Evolutionary conservation across 2,797 vertebrate species (phyloP).

Genomic region (Chrysocyon brachyurus): DNA sequence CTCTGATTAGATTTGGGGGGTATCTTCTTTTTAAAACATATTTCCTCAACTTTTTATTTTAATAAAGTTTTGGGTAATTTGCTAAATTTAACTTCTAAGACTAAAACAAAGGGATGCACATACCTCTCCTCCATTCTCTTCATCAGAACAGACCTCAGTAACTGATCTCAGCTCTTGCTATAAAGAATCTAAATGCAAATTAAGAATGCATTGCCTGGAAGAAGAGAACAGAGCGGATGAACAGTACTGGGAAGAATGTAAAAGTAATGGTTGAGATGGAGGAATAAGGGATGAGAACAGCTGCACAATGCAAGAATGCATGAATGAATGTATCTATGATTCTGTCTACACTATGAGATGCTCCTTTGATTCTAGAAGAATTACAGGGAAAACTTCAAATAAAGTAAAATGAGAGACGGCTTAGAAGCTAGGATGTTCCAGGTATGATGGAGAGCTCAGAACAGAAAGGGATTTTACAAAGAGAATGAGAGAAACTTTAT

Average conservation of each 20-base stretch:
- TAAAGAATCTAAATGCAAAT: background rate
- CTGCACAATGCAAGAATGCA: background rate
- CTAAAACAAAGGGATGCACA: background rate
- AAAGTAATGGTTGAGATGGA: background rate
- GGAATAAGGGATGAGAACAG: background rate
- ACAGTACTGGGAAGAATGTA: background rate
- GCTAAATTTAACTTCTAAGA: background rate
- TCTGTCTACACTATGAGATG: background rate
- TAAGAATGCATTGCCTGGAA: background rate
- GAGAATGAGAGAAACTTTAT: background rate
- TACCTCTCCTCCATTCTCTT: background rate
- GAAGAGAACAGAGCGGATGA: background rate
- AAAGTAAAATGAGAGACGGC: background rate
- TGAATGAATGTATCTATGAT: too few relatives aligned
- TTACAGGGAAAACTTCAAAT: background rate
- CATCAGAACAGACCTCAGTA: background rate
- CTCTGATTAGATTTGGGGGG: background rate
- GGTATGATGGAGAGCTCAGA: background rate
- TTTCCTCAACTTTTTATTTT: conserved; percentile 16
- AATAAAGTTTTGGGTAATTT: background rate
- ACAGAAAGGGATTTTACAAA: background rate
- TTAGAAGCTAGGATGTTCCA: background rate
- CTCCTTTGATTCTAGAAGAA: background rate
- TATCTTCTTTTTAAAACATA: background rate
- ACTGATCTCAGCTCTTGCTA: background rate